phyloP scores from a whole-genome alignment of 2,888 invertebrate species.

The Catocala nupta region DNA sequence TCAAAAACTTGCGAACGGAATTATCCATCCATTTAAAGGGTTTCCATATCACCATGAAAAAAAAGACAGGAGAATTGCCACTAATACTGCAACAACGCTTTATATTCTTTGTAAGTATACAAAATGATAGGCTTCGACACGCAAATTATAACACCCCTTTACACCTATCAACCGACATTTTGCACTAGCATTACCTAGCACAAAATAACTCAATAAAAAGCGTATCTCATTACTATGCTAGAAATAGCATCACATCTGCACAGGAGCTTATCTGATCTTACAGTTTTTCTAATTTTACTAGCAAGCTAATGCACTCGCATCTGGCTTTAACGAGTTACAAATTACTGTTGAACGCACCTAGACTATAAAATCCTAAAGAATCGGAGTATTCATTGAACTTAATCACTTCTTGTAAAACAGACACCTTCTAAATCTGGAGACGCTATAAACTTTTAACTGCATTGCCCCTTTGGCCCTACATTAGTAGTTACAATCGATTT shows the following conservation, averaged over 20 bases:
- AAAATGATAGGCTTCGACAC: no score
- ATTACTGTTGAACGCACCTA: conserved; percentile 39
- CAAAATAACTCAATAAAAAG: conserved; percentile 7
- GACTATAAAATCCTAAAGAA: conserved; percentile 36
- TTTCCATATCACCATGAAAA: no score
- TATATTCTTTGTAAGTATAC: no score
- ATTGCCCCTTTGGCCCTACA: conserved; percentile 9
- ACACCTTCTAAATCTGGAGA: conserved; percentile 36
- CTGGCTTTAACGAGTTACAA: conserved; percentile 43
- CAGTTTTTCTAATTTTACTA: conserved; percentile 46
- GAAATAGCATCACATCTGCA: conserved; percentile 13
- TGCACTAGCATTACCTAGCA: no score
- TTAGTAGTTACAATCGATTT: conserved; percentile 44
- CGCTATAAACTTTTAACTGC: conserved; percentile 26
- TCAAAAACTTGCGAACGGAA: no score
- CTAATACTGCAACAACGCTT: no score
- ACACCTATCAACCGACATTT: no score
- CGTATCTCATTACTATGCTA: background rate
- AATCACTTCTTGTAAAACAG: conserved; percentile 36
- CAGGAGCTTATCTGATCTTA: background rate
- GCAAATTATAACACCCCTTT: no score
- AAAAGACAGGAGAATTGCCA: no score
- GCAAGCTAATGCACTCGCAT: conserved; percentile 32
- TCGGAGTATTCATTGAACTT: conserved; percentile 22
- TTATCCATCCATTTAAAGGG: no score